Evolutionary conservation across 2,113 vertebrate species (phyloP), one percentile per base, ranked within the genome.

Genomic region (Papio anubis): DNA sequence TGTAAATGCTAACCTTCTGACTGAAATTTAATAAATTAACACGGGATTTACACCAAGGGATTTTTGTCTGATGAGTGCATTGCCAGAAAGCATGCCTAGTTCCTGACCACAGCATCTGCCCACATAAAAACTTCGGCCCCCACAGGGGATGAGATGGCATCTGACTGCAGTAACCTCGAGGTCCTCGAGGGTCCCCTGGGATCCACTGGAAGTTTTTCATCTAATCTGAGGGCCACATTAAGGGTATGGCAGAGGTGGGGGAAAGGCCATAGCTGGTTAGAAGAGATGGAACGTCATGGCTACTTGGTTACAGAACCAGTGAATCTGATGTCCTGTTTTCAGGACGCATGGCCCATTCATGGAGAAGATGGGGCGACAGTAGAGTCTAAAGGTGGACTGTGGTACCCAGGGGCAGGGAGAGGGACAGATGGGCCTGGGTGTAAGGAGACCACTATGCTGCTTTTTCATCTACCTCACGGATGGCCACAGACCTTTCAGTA

Each of bases 21-120:
- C 40, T 38, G 81, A 85, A 97, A 85, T 68, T 80, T 75, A 86
- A 94, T 96, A 96, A 96, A 95, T 94, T 97, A 88, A 96, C 82
- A 48, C 75, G 72, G 85, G 79, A 76, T 89, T 94, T 91, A 84
- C 82, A 97, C 17, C 50, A 5, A 57, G 52, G 48, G 55, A n/a
- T 90, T 94, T 93, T 27, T 93, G 66, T 78, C 84, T 57, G 80
- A 17, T 72, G 61, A 92, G 75, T 85, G 61, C 83, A 64, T 1
- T 87, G 88, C 88, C 84, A 95, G 96, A 87, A 88, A 90, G 90
- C 91, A 85, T 73, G 89, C 66, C 80, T 84, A 23, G 72, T 80
- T 94, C 92, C 61, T n/a, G 70, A 93, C 45, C 12, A 32, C 23
- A 87, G 84, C 82, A 76, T 96, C 66, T 90, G 79, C 85, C 57